Evolutionary conservation across 2,888 invertebrate species (phyloP).

Genomic region (Eretmocerus hayati): DNA sequence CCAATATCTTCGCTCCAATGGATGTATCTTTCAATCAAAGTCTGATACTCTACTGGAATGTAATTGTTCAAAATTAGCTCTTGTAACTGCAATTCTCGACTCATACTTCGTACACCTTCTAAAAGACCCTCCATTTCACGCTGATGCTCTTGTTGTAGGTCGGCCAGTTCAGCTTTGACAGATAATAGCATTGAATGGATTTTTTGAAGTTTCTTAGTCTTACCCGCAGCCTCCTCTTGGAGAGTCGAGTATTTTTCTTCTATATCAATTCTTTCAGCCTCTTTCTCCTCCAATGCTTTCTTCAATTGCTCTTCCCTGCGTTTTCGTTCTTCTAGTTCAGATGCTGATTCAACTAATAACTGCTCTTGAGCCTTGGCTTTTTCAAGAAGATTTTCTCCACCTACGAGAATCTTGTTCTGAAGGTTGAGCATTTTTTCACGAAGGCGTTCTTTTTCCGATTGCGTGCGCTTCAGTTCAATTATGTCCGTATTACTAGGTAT

Average conservation of each 20-base stretch:
- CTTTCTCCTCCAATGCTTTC: constrained; percentile 78
- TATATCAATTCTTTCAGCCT: constrained; percentile 86
- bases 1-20: constrained; percentile 98
- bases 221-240: constrained; percentile 90
- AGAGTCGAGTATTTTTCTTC: constrained; percentile 91
- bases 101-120: constrained; percentile 85
- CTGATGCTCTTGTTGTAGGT: constrained; percentile 90
- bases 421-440: constrained; percentile 80
- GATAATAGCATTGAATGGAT: constrained; percentile 82
- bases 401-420: constrained; percentile 93
- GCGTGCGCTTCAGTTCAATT: constrained; percentile 67
- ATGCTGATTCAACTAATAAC: constrained; percentile 79
- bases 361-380: constrained; percentile 91
- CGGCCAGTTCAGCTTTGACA: constrained; percentile 75
- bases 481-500: constrained; percentile 40
- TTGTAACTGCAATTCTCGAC: constrained; percentile 83
- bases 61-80: constrained; percentile 86
- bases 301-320: constrained; percentile 74
- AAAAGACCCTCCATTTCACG: constrained; percentile 93
- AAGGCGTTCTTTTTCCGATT: constrained; percentile 74
- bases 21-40: constrained; percentile 82
- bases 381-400: constrained; percentile 95
- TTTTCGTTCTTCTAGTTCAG: constrained; percentile 71
- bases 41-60: constrained; percentile 88
- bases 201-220: constrained; percentile 86